Base-by-base conservation (phyloP, 2,797 vertebrate genomes). In the Clarias fuscus region DNA sequence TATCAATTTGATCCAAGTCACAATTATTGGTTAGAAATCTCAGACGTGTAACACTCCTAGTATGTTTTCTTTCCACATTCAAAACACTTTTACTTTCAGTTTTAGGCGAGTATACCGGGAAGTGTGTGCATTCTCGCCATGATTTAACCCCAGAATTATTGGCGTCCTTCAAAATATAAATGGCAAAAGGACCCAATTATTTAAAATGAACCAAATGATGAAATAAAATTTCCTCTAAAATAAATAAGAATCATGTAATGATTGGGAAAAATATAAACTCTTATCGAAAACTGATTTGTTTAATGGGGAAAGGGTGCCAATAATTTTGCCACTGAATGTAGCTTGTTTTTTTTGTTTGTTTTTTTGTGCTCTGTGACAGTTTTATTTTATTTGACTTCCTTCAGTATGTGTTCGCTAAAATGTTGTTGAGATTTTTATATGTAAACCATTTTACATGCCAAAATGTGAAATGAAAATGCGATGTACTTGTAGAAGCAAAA, bases 71-170 rank as follows among this genome's bases (percentile, higher is more conserved):
- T 61, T 33, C 30, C 56, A 22, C 18, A n/a, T 13, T 64, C 14
- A 40, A 65, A 75, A 84, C 59, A 81, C 83, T 87, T 87, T 87
- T 87, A 81, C 86, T 87, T 87, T 87, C 86, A 72, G 58, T 84
- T 84, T 62, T 30, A 71, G 22, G n/a, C 37, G 13, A 40, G 24
- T 58, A 71, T 72, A 81, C 27, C 6, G 40, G 58, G 70, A 73
- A 30, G 77, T 43, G 10, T 65, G 64, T 81, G 40, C 40, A 24
- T 2, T 80, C 37, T 80, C 7, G 22, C 40, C 59, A 62, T 43
- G 24, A 80, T 64, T n/a, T 15, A 48, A 27, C 13, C 13, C 33
- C 27, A 58, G 53, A 11, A 20, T 58, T 58, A 78, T 22, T 10
- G 58, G 4, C 3, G 8, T 7, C 20, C 5, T 15, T 61, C 30